A percentile compares a stretch with the other conserved stretches of the same genome.
Evolutionary conservation across 2,797 vertebrate genomes (phyloP).

Genomic region (Urosaurus nigricauda): DNA sequence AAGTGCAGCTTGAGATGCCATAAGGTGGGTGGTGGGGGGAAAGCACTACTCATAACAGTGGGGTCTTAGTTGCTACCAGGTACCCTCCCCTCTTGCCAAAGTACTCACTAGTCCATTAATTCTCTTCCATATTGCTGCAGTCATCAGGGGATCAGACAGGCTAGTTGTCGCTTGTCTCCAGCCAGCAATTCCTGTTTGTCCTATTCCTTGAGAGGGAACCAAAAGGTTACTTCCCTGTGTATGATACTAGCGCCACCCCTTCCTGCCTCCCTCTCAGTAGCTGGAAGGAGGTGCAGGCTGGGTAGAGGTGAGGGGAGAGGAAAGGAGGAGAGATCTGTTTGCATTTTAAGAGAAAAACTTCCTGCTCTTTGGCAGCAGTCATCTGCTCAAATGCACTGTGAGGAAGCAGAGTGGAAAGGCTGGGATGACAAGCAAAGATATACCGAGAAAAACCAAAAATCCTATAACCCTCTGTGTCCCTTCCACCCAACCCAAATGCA

Average conservation of each 20-base stretch:
- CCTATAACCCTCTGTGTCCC: neutral
- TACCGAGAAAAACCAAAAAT: neutral
- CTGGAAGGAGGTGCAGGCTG: neutral
- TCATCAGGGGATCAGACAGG: slow-evolving; percentile 44
- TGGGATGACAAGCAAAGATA: neutral
- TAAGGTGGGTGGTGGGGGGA: neutral
- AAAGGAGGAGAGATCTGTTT: neutral
- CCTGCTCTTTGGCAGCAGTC: slow-evolving; percentile 31
- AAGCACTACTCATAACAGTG: neutral
- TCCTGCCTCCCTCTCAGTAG: slow-evolving; percentile 25
- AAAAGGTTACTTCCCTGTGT: slow-evolving; percentile 60
- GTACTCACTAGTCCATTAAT: slow-evolving; percentile 60
- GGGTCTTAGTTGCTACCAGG: neutral
- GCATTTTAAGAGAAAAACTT: neutral
- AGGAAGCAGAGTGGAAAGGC: neutral
- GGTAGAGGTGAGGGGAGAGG: neutral
- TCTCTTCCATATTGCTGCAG: slow-evolving; percentile 61
- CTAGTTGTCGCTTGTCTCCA: slow-evolving; percentile 35
- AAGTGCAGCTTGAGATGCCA: slow-evolving; percentile 14
- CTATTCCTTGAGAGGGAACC: slow-evolving; percentile 27
- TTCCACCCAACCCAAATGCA: neutral
- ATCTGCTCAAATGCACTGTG: slow-evolving; percentile 22
- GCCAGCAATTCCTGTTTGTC: slow-evolving; percentile 62
- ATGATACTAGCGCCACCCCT: slow-evolving; percentile 49
- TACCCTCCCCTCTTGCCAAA: neutral